Conservation (phyloP, 2,888 invertebrate species). For the Dicycla oo region DNA sequence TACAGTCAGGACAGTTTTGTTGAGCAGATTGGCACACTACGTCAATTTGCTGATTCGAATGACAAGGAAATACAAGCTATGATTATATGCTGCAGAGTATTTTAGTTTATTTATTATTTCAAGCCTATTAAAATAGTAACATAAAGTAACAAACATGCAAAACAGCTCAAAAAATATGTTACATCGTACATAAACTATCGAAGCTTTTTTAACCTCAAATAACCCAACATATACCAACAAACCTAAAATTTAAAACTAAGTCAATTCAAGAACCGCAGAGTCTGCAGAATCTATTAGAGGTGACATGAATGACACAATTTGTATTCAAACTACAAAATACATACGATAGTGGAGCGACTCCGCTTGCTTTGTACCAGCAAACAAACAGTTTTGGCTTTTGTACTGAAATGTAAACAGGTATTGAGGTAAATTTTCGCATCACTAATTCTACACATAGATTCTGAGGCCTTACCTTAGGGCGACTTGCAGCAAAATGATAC, state of each 20-base stretch:
- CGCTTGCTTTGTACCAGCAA: constrained; percentile 41
- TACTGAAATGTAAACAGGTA: constrained; percentile 24
- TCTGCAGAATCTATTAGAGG: constrained; percentile 36
- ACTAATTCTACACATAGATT: constrained; percentile 32
- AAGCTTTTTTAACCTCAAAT: constrained; percentile 9
- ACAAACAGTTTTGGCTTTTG: constrained; percentile 48
- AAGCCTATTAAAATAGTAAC: no score
- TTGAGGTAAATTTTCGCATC: constrained; percentile 31
- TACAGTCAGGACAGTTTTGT: background rate
- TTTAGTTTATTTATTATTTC: background rate
- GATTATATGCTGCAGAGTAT: background rate
- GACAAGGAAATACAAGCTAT: background rate
- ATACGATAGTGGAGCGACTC: constrained; percentile 26
- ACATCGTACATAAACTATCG: no score
- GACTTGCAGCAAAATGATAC: no score
- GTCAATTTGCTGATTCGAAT: background rate
- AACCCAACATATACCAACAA: background rate
- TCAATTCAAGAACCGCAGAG: constrained; percentile 21
- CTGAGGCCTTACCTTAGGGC: background rate
- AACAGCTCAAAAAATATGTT: background rate
- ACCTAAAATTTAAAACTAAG: constrained; percentile 19
- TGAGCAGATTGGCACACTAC: background rate
- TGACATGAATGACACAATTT: constrained; percentile 51
- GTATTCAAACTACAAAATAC: constrained; percentile 40
- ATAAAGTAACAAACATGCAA: no score